A percentile compares a stretch with the other conserved stretches of the same genome.
Evolutionary conservation across 2,113 vertebrate species (phyloP).

Genomic region (Myrmophylax atrothorax): DNA sequence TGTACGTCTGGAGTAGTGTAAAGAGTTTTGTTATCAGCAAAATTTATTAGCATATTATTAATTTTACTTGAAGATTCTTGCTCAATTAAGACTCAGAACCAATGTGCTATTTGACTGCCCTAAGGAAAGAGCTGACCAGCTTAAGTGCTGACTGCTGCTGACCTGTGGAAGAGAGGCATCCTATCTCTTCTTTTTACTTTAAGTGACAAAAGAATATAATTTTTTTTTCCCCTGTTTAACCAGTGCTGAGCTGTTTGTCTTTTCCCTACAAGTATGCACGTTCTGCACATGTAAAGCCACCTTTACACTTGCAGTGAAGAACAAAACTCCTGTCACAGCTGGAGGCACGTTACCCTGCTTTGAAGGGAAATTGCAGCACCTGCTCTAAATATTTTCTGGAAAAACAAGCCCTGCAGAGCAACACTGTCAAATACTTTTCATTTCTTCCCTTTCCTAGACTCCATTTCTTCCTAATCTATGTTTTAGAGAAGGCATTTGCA

Average conservation of each 20-base stretch:
- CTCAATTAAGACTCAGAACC: not conserved
- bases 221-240: not conserved
- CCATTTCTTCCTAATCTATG: not conserved
- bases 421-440: not conserved
- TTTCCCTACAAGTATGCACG: not conserved
- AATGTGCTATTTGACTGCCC: not conserved
- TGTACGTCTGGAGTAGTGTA: not conserved
- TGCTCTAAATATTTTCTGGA: not conserved
- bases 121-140: not conserved
- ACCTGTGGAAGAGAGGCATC: accelerated
- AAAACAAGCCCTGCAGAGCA: not conserved
- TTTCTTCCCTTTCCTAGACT: not conserved
- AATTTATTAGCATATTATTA: not conserved
- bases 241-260: not conserved
- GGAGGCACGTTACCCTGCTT: not conserved
- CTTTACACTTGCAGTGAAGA: not conserved
- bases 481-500: not conserved
- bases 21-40: not conserved
- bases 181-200: not conserved
- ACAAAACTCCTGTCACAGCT: not conserved
- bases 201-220: not conserved
- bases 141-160: not conserved
- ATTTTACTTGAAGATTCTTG: not conserved
- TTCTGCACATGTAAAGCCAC: not conserved
- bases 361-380: not conserved